Evolutionary conservation across 2,797 vertebrate genomes (phyloP), one percentile per base, ranked within the genome.

Genomic region (Macropodus opercularis): DNA sequence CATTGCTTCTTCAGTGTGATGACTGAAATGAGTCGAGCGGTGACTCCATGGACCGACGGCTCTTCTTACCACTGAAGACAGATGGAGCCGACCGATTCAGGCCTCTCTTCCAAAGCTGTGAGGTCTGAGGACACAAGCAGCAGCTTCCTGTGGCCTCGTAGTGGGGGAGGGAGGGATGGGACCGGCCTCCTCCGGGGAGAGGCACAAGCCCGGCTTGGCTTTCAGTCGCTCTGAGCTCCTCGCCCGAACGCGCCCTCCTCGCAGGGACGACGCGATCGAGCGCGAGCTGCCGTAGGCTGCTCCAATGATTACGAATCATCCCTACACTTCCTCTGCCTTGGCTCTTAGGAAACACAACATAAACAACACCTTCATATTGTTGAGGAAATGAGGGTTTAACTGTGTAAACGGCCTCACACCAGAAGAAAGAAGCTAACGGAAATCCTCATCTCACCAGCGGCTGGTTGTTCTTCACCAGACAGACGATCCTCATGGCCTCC

Each of bases 401-500:
- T n/a, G 15, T 32, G 31, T 32, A 15, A 15, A n/a, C n/a, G 34
- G 14, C 34, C 34, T 8, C 1, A 5, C 12, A 34, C 32, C 32
- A 34, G 14, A 35, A n/a, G n/a, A n/a, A n/a, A n/a, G n/a, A n/a
- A n/a, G n/a, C n/a, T n/a, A 17, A 0, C 27, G 27, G 38, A 36
- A 13, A 18, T 17, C 8, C 18, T 24, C 21, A 9, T 55, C 91
- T 94, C 77, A 97, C 96, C 93, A 97, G 85, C 2, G 95, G 94
- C 67, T 97, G 95, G 51, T 96, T 95, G 79, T 97, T 97, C 87
- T 97, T 98, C 63, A 97, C 95, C 79, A 98, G 85, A 72, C 95
- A 95, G 35, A 98, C 93, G 15, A 95, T 95, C 84, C 94, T 93
- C 92, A 96, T 90, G 7, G 94, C 94, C 71, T 98, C 96, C 75